These are phyloP conservation scores for Aleiodes sp. DNA, from an alignment of 1,140 invertebrate genomes.

Conservation along the genomic window DNA sequence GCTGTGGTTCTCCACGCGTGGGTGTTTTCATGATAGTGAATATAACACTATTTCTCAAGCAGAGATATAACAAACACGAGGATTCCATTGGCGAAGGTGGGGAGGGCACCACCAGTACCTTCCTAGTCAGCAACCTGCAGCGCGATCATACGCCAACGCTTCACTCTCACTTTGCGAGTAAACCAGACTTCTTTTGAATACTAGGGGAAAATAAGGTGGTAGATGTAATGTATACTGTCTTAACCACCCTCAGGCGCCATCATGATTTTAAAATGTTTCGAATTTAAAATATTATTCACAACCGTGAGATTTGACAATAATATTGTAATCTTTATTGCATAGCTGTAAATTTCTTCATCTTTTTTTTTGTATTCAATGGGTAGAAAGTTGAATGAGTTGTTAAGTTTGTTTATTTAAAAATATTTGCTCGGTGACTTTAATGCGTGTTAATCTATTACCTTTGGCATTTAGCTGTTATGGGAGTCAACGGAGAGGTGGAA, in stretches of 20 bases:
- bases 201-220: neutral
- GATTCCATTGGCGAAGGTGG: slow-evolving; percentile 14
- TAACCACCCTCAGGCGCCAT: slow-evolving; percentile 9
- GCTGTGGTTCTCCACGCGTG: neutral
- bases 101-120: neutral
- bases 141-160: slow-evolving; percentile 21
- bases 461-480: no score
- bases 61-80: slow-evolving; percentile 4
- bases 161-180: slow-evolving; percentile 23
- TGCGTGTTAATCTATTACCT: no score
- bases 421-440: no score
- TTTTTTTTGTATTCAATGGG: no score
- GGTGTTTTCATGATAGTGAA: slow-evolving; percentile 1
- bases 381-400: no score
- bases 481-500: no score
- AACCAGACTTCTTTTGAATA: neutral
- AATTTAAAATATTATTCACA: no score
- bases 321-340: slow-evolving; percentile 1
- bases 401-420: no score
- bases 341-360: neutral
- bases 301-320: neutral
- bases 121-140: slow-evolving; percentile 24
- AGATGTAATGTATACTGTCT: slow-evolving; percentile 1
- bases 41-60: slow-evolving; percentile 10
- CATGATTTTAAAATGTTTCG: no score